These are phyloP conservation scores for Eriosoma lanigerum DNA, from an alignment of 1,140 invertebrate genomes.

Conservation along the genomic window DNA sequence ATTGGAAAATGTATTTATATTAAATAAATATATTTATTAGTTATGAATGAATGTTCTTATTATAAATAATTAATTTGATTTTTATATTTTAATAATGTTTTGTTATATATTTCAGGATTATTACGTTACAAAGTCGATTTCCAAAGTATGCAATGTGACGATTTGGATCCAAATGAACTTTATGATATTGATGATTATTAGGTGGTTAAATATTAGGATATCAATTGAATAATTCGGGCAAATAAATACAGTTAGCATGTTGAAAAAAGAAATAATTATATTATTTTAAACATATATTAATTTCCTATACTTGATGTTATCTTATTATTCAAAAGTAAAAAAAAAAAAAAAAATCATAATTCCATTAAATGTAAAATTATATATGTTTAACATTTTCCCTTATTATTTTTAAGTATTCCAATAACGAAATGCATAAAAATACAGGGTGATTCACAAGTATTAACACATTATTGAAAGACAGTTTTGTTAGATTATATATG, in stretches of 20 bases:
- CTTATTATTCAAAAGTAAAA: slow-evolving; percentile 9
- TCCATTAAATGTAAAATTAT: slow-evolving; percentile 36
- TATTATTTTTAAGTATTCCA: slow-evolving; percentile 5
- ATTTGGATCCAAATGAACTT: slow-evolving; percentile 76
- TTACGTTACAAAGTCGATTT: slow-evolving; percentile 99
- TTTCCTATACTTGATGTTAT: slow-evolving; percentile 28
- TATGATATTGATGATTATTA: slow-evolving; percentile 94
- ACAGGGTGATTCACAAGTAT: slow-evolving; percentile 27
- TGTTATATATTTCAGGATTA: slow-evolving; percentile 72
- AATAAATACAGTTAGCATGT: slow-evolving; percentile 43
- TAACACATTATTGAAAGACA: slow-evolving; percentile 17
- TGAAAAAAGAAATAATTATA: slow-evolving; percentile 30
- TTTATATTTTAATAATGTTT: slow-evolving; percentile 24
- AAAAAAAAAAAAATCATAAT: slow-evolving; percentile 26
- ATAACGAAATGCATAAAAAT: neutral
- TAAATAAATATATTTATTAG: no score
- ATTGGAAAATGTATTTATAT: no score
- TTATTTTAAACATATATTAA: slow-evolving; percentile 6
- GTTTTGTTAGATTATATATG: slow-evolving; percentile 17
- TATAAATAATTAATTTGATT: slow-evolving; percentile 3
- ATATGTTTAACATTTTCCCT: neutral
- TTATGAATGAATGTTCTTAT: slow-evolving; percentile 4
- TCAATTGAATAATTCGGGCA: slow-evolving; percentile 22
- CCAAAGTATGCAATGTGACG: slow-evolving; percentile 91
- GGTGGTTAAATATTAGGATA: neutral